Conservation (phyloP, 2,113 vertebrate species). For the Sceloporus tristichus region DNA sequence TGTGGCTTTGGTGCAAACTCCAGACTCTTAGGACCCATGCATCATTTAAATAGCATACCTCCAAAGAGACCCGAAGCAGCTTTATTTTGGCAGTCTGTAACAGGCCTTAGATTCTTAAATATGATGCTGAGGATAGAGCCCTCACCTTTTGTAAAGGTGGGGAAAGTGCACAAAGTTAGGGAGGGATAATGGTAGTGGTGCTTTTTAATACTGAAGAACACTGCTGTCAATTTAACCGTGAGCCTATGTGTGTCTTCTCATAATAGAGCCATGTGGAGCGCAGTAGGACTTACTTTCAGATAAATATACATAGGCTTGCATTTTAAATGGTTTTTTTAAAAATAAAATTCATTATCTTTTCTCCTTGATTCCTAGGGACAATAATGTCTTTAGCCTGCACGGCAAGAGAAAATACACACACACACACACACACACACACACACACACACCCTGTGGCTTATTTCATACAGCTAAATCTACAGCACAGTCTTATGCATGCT, state of each 20-base stretch:
- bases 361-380: neutral
- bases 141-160: neutral
- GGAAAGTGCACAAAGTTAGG: neutral
- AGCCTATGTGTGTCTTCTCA: neutral
- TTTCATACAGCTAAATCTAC: neutral
- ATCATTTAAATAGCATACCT: too few relatives aligned
- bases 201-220: neutral
- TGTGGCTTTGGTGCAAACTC: too few relatives aligned
- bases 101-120: too few relatives aligned
- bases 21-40: too few relatives aligned
- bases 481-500: neutral
- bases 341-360: neutral
- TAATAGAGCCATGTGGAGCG: neutral
- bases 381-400: neutral
- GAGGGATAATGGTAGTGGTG: neutral
- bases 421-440: neutral
- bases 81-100: too few relatives aligned
- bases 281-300: neutral
- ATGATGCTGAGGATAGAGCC: too few relatives aligned
- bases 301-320: neutral
- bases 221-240: neutral
- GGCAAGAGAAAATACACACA: neutral
- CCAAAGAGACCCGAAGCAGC: too few relatives aligned
- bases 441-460: neutral
- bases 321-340: neutral